A percentile compares a stretch with the other conserved stretches of the same genome.
These are phyloP conservation scores for Tadarida brasiliensis DNA, from an alignment of 2,797 vertebrate species.

Conservation along the genomic window DNA sequence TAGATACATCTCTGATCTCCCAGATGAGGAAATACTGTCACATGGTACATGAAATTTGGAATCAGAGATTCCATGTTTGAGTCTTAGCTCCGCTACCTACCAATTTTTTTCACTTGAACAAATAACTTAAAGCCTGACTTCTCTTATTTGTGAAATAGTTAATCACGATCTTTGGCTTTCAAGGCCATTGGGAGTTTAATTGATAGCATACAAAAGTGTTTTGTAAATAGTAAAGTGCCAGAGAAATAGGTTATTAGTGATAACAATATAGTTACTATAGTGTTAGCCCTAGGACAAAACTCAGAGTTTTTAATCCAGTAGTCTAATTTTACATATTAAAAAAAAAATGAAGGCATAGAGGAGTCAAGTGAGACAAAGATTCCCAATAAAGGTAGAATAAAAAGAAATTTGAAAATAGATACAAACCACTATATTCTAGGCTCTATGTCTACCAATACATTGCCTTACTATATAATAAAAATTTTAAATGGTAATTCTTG, in stretches of 20 bases:
- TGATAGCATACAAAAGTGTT: background rate
- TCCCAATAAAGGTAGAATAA: background rate
- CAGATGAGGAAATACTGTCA: background rate
- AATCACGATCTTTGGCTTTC: background rate
- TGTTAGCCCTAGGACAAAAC: background rate
- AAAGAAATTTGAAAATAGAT: slow-evolving; percentile 27
- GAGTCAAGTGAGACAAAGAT: background rate
- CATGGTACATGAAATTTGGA: background rate
- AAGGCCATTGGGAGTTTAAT: background rate
- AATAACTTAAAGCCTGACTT: background rate
- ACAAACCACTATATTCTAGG: background rate
- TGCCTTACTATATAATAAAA: background rate
- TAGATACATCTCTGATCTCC: background rate
- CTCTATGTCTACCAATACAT: background rate
- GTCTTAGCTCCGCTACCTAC: background rate
- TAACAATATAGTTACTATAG: background rate
- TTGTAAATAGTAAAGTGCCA: background rate
- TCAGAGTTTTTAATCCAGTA: background rate
- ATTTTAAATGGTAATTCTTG: background rate
- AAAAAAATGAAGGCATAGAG: background rate
- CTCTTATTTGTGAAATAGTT: background rate
- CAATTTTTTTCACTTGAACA: background rate
- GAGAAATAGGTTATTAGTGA: background rate
- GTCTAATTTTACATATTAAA: background rate
- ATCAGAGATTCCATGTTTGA: background rate